A percentile compares a stretch with the other conserved stretches of the same genome.
Conservation (phyloP, 2,888 invertebrate genomes). For the Bombylius major region DNA sequence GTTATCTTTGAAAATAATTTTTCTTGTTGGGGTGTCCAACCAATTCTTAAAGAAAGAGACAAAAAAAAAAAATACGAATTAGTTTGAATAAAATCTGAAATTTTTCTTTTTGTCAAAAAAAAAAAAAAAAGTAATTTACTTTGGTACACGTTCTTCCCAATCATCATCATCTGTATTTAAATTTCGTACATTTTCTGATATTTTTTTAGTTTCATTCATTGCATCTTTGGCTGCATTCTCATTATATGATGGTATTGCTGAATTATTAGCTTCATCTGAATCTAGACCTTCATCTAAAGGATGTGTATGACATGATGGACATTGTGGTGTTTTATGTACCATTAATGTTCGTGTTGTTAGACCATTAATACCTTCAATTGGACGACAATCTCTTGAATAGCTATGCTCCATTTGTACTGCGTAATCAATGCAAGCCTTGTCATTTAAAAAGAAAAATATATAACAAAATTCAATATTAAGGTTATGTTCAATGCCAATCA, state of each 20-base stretch:
- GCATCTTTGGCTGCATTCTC: slow-evolving; percentile 43
- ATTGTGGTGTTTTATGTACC: slow-evolving; percentile 32
- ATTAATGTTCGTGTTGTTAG: slow-evolving; percentile 29
- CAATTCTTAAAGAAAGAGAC: slow-evolving; percentile 33
- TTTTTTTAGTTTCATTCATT: slow-evolving; percentile 61
- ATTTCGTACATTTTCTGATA: slow-evolving; percentile 47
- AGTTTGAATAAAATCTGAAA: slow-evolving; percentile 2
- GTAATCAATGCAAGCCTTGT: neutral
- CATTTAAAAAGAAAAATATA: neutral
- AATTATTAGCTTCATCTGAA: slow-evolving; percentile 34
- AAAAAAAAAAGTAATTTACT: slow-evolving; percentile 33
- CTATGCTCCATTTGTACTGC: slow-evolving; percentile 49
- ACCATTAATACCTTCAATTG: slow-evolving; percentile 27
- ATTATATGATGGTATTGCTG: slow-evolving; percentile 44
- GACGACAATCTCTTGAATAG: slow-evolving; percentile 53
- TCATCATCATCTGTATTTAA: slow-evolving; percentile 43
- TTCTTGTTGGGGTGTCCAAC: slow-evolving; percentile 52
- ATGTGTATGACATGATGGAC: slow-evolving; percentile 33
- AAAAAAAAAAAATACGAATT: neutral
- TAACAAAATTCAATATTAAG: neutral
- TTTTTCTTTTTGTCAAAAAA: neutral
- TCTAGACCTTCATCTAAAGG: slow-evolving; percentile 37
- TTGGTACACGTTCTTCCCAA: slow-evolving; percentile 57
- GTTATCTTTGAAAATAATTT: slow-evolving; percentile 52
- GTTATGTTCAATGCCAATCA: neutral